Base-by-base conservation (phyloP, 64 coral and sea anemone genomes). In the Hydrozoanthus tunicans region DNA sequence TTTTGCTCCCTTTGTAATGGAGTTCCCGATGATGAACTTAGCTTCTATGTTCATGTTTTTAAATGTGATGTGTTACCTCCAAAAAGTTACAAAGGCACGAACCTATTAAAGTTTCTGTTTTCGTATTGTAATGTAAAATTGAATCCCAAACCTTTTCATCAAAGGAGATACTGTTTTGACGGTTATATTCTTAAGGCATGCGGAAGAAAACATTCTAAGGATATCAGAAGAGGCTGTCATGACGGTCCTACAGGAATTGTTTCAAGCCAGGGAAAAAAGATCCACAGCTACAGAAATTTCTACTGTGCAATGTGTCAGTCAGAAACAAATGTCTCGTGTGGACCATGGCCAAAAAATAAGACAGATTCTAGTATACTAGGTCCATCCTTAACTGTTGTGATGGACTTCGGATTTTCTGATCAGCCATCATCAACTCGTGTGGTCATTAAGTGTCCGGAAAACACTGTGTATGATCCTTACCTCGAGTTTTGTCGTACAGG, bases 1-100 rank as follows among this genome's bases (percentile, higher is more conserved):
- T 86, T 86, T 73, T 86, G 83, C 20, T 71, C 83, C 6, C 23
- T 27, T 58, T 86, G 83, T 59, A 66, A 86, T 43, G 83, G 83
- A 8, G 56, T 86, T 3, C 5, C 9, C 0, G 68, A 25, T 6
- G 12, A 27, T 0, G 68, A 71, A 73, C n/a, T 86, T 59, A 86
- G 55, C 9, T 86, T 73, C 23, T 86, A 59, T 59, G n/a, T 2
- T 58, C 15, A 73, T 11, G n/a, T 26, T 14, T 72, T 73, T 86
- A 15, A 1, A 14, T 86, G 83, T 24, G 20, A 74, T 60, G 23
- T 61, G 57, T 11, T 86, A 51, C 83, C 83, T 59, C 83, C 83
- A 9, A 32, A 1, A 27, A 69, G 9, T 51, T 86, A 73, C 76
- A 57, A 57, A 4, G 17, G 53, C 3, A 7, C 15, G 6, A 14